phyloP scores from a whole-genome alignment of 2,113 vertebrate species.

The Calidris pugnax region DNA sequence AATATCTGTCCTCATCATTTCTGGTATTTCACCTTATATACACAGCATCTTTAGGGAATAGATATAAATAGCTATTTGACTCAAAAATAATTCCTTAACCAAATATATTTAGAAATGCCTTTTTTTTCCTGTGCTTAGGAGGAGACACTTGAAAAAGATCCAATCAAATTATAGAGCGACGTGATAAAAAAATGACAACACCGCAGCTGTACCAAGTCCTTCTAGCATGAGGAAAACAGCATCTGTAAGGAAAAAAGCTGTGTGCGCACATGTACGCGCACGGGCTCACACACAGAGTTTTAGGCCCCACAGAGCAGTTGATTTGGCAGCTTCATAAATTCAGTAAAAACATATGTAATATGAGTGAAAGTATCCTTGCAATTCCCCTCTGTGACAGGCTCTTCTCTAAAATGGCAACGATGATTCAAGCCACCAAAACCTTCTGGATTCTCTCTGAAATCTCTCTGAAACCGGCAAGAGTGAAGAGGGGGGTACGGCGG shows the following conservation, averaged over 20 bases:
- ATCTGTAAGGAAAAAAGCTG: background rate
- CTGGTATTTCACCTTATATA: slow-evolving; percentile 21
- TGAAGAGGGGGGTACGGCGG: background rate
- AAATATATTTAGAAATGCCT: slow-evolving; percentile 19
- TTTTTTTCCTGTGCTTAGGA: background rate
- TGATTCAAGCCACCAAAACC: background rate
- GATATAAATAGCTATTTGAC: slow-evolving; percentile 45
- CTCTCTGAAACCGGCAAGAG: background rate
- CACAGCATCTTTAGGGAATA: background rate
- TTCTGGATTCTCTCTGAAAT: background rate
- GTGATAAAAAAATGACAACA: slow-evolving; percentile 10
- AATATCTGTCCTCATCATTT: slow-evolving; percentile 1
- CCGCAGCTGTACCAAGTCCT: slow-evolving; percentile 16
- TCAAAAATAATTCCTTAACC: slow-evolving; percentile 29
- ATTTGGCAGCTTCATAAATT: background rate
- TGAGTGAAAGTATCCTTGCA: background rate
- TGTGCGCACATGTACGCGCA: background rate
- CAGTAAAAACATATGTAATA: background rate
- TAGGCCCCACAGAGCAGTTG: background rate
- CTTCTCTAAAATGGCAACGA: background rate
- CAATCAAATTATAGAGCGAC: background rate
- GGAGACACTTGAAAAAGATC: slow-evolving; percentile 21
- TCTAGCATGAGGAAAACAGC: slow-evolving; percentile 5
- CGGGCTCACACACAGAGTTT: background rate
- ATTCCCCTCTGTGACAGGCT: background rate